Base-by-base conservation (phyloP, 2,113 vertebrate genomes). In the Nothocercus julius region DNA sequence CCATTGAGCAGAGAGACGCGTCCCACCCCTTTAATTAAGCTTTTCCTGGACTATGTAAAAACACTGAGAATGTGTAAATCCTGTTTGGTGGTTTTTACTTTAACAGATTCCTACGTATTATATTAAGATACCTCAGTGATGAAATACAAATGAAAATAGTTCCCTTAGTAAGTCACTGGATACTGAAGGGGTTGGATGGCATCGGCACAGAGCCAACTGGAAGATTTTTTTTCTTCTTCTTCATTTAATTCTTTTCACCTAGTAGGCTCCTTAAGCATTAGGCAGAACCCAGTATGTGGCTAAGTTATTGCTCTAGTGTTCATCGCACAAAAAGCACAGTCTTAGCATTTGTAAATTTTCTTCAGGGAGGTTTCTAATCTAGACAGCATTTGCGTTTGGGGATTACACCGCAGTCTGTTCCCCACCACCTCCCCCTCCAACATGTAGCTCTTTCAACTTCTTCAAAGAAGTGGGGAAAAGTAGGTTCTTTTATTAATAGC, bases 401-500 rank as follows among this genome's bases (percentile, higher is more conserved):
- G 96, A 98, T 98, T 98, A 97, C 85, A 96, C 94, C 91, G 95
- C 95, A 97, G 96, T 97, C 64, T 92, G 93, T 96, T 98, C 97
- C 97, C 96, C 96, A 90, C 87, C 90, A 95, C 97, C 97, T 95
- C 97, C 96, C 92, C 94, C 95, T 96, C 96, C 93, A 96, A 97
- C 96, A 97, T 97, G 97, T 96, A 97, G 95, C 89, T 96, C 96
- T 98, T 98, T 98, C 97, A 98, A 96, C 94, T 97, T 97, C 96
- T 98, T 98, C 98, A 98, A 98, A 98, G 98, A 98, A 96, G 74
- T 96, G 80, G 89, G 62, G 73, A 11, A 85, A 95, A 96, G 97
- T 96, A 97, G 97, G 95, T 97, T 96, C 97, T 97, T 98, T 98
- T 98, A 98, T 98, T 98, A 98, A 98, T 98, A 97, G 96, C 87